phyloP scores from a whole-genome alignment of 2,888 invertebrate genomes.

The Leucophora obtusa region DNA sequence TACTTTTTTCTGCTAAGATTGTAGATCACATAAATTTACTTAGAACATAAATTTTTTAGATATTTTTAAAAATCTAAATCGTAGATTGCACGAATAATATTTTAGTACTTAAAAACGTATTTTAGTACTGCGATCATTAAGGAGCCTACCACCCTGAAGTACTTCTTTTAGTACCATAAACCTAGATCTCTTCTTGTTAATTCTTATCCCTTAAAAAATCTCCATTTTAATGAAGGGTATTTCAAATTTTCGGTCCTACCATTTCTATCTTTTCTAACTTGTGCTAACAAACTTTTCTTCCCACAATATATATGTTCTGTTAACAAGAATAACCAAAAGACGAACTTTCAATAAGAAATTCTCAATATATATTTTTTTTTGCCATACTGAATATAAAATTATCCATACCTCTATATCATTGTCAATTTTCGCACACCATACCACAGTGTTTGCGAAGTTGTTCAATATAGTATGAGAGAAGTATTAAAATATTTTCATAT shows the following conservation, averaged over 20 bases:
- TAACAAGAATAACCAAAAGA: slow-evolving; percentile 33
- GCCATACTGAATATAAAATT: slow-evolving; percentile 21
- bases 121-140: too few species aligned
- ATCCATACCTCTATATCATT: slow-evolving; percentile 41
- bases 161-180: too few species aligned
- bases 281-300: slow-evolving; percentile 20
- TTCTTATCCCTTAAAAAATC: too few species aligned
- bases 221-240: background rate
- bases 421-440: slow-evolving; percentile 39
- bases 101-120: too few species aligned
- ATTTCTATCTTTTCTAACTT: background rate
- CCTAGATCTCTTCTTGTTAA: too few species aligned
- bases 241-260: background rate
- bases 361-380: background rate
- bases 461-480: slow-evolving; percentile 15
- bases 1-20: too few species aligned
- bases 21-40: too few species aligned
- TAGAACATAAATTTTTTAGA: too few species aligned
- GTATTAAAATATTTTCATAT: background rate
- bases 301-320: slow-evolving; percentile 17
- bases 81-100: too few species aligned
- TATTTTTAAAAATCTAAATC: too few species aligned
- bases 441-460: slow-evolving; percentile 2
- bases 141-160: too few species aligned
- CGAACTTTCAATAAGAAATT: slow-evolving; percentile 58